Evolutionary conservation across 2,113 vertebrate genomes (phyloP), one percentile per base, ranked within the genome.

Genomic region (Pungitius pungitius): DNA sequence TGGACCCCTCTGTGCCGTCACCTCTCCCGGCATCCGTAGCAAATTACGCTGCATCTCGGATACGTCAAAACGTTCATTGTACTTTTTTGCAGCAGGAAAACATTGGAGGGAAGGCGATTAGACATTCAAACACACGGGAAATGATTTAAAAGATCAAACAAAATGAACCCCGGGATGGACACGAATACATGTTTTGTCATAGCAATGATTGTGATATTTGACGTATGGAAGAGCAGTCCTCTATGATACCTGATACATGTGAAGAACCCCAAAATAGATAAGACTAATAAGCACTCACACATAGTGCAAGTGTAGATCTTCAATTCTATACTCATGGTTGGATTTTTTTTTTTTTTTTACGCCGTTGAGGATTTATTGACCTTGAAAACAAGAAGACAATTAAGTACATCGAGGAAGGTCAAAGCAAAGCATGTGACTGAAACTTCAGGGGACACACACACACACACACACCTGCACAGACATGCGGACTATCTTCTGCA

Each of bases 1-100:
- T 57, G 73, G 37, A 54, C 15, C 64, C 66, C 73, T 84, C 78
- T 66, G 64, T 75, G 58, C 17, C 66, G 30, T 78, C 71, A 71
- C 68, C 69, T 76, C 69, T 81, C 52, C 67, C 86, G 72, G 70
- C 81, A 72, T 69, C 67, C 57, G 62, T 78, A 54, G 13, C 27
- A 27, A 56, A 77, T 80, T 56, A 57, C 3, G 3, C 18, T 37
- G 58, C 17, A 35, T 60, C 66, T 30, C 6, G 75, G 35, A 57
- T 5, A 11, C 74, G 75, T 60, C 39, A 2, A 35, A 61, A 58
- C 35, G 42, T 67, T 61, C 3, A 15, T 64, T 56, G 74, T 18
- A 24, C 10, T 68, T 71, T 76, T 62, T 43, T 35, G 8, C 40
- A 56, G n/a, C 0, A 6, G 10, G 15, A 70, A 75, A 49, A 64